Evolutionary conservation across 2,113 vertebrate genomes (phyloP).

Genomic region (Crotalus horridus): DNA sequence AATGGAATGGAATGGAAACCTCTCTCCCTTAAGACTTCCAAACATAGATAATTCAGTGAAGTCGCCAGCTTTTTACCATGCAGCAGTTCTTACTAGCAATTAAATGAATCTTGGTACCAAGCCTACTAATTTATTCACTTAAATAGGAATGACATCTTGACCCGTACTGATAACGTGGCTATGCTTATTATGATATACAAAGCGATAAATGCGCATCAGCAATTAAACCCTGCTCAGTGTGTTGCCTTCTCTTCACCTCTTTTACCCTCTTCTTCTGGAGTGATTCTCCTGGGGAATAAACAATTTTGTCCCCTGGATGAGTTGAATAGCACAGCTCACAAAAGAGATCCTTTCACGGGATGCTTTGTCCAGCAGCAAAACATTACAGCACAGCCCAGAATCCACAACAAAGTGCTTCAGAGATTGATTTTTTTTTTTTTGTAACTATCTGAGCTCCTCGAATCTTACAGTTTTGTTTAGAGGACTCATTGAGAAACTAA

Average conservation of each 20-base stretch:
- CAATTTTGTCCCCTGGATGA: not conserved
- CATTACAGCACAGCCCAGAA: not conserved
- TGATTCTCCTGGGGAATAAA: not conserved
- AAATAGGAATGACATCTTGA: not conserved
- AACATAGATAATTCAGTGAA: not conserved
- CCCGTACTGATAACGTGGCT: not conserved
- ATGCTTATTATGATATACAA: not conserved
- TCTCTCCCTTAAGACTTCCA: not conserved
- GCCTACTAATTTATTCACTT: not conserved
- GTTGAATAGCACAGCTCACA: not conserved
- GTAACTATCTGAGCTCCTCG: not conserved
- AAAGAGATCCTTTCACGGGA: not conserved
- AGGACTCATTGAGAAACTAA: not conserved
- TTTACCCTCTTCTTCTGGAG: not conserved
- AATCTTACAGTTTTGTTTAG: not conserved
- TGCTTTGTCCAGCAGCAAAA: not conserved
- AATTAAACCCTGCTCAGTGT: not conserved
- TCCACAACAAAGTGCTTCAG: not conserved
- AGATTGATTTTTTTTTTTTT: not conserved
- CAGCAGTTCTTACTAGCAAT: not conserved
- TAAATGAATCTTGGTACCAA: not conserved
- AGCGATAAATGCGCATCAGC: not conserved
- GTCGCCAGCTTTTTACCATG: not conserved
- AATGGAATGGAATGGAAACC: not conserved
- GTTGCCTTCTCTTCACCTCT: not conserved